Conservation (phyloP, 1,140 invertebrate species). For the Habropoda laboriosa region DNA sequence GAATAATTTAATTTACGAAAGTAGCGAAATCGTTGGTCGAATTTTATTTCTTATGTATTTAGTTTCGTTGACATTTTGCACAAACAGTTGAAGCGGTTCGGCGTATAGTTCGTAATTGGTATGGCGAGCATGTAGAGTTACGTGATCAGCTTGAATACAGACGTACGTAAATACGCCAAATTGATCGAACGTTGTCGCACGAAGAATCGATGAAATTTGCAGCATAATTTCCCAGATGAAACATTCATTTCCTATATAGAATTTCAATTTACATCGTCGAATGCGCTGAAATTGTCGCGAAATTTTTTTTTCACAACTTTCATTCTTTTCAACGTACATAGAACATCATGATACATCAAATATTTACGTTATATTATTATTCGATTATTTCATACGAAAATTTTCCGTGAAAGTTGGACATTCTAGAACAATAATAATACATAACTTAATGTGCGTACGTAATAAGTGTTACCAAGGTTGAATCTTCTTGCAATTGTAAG, state of each 20-base stretch:
- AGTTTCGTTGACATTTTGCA: background rate
- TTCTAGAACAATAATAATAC: background rate
- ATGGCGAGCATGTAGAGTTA: conserved; percentile 12
- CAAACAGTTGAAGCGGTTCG: conserved; percentile 7
- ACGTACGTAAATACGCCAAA: conserved; percentile 18
- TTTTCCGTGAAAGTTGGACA: no score
- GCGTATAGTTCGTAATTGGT: conserved; percentile 18
- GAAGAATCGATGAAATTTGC: background rate
- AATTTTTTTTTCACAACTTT: background rate
- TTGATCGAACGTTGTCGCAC: conserved; percentile 13
- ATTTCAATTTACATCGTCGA: background rate
- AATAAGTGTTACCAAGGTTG: background rate
- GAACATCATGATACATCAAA: no score
- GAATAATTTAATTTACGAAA: background rate
- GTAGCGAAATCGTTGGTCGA: background rate
- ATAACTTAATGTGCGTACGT: background rate
- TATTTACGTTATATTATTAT: no score
- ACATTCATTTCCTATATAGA: background rate
- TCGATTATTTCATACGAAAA: no score
- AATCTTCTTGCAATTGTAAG: background rate
- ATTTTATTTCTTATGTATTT: background rate
- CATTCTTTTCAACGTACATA: background rate
- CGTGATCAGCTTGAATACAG: conserved; percentile 38
- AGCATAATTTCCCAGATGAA: background rate
- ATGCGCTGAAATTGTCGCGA: background rate